Evolutionary conservation across 2,888 invertebrate species (phyloP), one percentile per base, ranked within the genome.

Genomic region (Polylopha cassiicola): DNA sequence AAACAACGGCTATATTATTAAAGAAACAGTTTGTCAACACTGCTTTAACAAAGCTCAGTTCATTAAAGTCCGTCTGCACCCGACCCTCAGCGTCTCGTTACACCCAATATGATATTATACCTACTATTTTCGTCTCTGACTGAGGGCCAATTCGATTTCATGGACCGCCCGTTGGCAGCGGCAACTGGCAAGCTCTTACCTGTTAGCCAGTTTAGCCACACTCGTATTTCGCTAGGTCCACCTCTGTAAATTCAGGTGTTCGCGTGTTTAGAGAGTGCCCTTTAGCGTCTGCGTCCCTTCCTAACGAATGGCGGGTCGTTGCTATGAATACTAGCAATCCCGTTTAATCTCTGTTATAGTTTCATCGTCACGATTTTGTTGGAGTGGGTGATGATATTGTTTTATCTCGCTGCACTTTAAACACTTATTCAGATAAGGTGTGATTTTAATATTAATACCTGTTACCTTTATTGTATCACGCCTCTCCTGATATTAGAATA

Each of bases 141-240:
- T 72, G 71, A 64, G 67, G 71, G 79, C 84, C 82, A 80, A 82
- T 75, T 79, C 76, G 73, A 81, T 82, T 79, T 77, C 74, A 78
- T 69, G 76, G 69, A 59, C 65, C 72, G 61, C 55, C 61, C 65
- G 68, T 55, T 73, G 73, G 64, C 74, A 73, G 69, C 72, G 68
- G 67, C 63, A 65, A 65, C 65, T 51, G 53, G 50, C 36, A 24
- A 41, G 39, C 34, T 30, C n/a, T 16, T 36, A 41, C 41, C 36
- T 36, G 36, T 4, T n/a, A n/a, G n/a, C n/a, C n/a, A n/a, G n/a
- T 14, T 14, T 14, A 32, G 33, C 32, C 18, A 6, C 14, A 39
- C 31, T 21, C 22, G 41, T 45, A 46, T 43, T 43, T 46, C 31
- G 27, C 10, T 38, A 16, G 8, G 37, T 24, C 43, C 18, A 27